Conservation (phyloP, 2,888 invertebrate species). For the Pyrgus malvae region DNA sequence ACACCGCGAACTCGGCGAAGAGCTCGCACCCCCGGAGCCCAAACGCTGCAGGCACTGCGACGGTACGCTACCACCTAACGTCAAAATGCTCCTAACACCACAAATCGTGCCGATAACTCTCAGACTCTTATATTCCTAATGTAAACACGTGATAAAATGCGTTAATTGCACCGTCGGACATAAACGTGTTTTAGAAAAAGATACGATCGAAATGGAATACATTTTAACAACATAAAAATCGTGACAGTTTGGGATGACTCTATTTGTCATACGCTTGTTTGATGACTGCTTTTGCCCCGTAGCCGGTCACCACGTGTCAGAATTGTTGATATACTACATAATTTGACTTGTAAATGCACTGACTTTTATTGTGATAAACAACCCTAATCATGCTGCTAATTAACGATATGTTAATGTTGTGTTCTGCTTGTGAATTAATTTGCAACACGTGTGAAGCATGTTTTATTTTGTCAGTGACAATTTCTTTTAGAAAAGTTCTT, state of each 20-base stretch:
- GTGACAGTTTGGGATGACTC: slow-evolving; percentile 14
- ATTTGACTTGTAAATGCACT: slow-evolving; percentile 19
- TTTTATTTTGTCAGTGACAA: slow-evolving; percentile 3
- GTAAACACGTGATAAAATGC: slow-evolving; percentile 26
- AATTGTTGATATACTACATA: slow-evolving; percentile 19
- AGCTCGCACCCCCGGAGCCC: slow-evolving; percentile 87
- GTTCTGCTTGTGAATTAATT: slow-evolving; percentile 24
- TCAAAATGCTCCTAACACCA: slow-evolving; percentile 18
- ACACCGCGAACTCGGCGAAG: slow-evolving; percentile 81
- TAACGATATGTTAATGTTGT: slow-evolving; percentile 19
- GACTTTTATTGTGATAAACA: slow-evolving; percentile 25
- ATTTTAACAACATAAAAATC: slow-evolving; percentile 15
- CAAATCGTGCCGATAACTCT: slow-evolving; percentile 21
- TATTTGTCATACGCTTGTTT: slow-evolving; percentile 17
- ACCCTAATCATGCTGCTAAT: slow-evolving; percentile 21
- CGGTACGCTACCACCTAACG: slow-evolving; percentile 81
- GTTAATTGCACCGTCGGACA: slow-evolving; percentile 7
- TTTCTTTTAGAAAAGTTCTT: slow-evolving; percentile 2
- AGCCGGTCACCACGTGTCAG: slow-evolving; percentile 25
- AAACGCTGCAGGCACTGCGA: slow-evolving; percentile 96
- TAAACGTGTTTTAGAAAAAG: slow-evolving; percentile 3
- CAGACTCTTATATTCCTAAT: slow-evolving; percentile 15
- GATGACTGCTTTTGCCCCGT: slow-evolving; percentile 20
- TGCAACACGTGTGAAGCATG: slow-evolving; percentile 19
- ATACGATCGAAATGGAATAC: slow-evolving; percentile 8